These are phyloP conservation scores for Cyphotilapia sp. DNA, from an alignment of 2,113 vertebrate genomes.

Conservation along the genomic window DNA sequence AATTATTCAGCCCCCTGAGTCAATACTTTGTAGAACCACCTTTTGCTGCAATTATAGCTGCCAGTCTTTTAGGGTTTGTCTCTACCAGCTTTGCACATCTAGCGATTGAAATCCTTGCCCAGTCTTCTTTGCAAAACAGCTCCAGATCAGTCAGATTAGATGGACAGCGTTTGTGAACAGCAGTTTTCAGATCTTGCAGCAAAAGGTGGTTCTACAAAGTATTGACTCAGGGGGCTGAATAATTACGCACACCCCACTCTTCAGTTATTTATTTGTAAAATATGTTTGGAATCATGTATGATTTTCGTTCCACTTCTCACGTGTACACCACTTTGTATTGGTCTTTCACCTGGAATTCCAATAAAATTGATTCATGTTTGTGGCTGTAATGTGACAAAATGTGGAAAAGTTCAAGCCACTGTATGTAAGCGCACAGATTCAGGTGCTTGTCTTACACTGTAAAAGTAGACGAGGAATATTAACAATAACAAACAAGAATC, in stretches of 20 bases:
- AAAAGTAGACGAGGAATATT: background rate
- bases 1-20: too few relatives aligned
- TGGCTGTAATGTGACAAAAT: background rate
- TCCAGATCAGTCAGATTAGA: too few relatives aligned
- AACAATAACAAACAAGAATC: background rate
- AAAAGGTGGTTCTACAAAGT: background rate
- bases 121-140: too few relatives aligned
- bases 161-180: too few relatives aligned
- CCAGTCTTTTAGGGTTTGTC: too few relatives aligned
- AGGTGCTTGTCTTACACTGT: background rate
- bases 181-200: too few relatives aligned
- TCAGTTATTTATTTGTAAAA: background rate
- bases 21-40: too few relatives aligned
- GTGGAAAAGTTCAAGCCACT: background rate
- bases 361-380: background rate
- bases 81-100: too few relatives aligned
- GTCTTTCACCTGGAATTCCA: background rate
- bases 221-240: background rate
- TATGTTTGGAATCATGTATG: background rate
- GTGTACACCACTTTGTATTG: background rate
- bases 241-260: fast-evolving
- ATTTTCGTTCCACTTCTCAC: background rate
- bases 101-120: too few relatives aligned
- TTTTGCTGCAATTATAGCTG: too few relatives aligned
- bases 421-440: background rate